These are phyloP conservation scores for Plotosus lineatus DNA, from an alignment of 2,113 vertebrate genomes.

Conservation along the genomic window DNA sequence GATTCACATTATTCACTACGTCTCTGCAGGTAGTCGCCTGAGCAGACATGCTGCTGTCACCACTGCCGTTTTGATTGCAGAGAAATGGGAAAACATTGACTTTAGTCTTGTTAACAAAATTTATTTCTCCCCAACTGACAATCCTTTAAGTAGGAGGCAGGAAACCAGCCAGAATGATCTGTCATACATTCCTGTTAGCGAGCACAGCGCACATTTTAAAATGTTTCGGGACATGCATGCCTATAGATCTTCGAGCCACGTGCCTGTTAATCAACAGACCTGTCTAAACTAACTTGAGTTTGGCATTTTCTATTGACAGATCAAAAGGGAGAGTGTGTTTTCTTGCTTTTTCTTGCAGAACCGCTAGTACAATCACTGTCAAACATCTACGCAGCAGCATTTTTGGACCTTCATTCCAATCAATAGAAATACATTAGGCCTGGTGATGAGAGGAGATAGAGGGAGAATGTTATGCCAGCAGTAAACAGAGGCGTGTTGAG, in stretches of 20 bases:
- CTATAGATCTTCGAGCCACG: conserved; percentile 59
- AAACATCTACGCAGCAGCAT: conserved; percentile 35
- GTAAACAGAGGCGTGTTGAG: conserved; percentile 44
- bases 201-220: conserved; percentile 77
- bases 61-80: conserved; percentile 81
- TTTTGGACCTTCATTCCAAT: conserved; percentile 40
- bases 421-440: conserved; percentile 51
- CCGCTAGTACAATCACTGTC: conserved; percentile 39
- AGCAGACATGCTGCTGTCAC: conserved; percentile 86
- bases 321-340: conserved; percentile 32
- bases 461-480: conserved; percentile 41
- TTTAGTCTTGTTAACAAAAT: conserved; percentile 86
- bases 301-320: conserved; percentile 48
- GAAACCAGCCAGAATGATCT: conserved; percentile 78
- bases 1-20: conserved; percentile 77
- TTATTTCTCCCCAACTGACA: conserved; percentile 88
- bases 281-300: conserved; percentile 59
- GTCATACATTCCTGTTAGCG: conserved; percentile 76
- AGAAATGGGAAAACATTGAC: conserved; percentile 88
- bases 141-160: conserved; percentile 84
- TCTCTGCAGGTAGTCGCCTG: conserved; percentile 80
- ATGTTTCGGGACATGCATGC: conserved; percentile 70
- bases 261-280: conserved; percentile 69
- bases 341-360: conserved; percentile 9
- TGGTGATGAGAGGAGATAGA: conserved; percentile 39